Conservation (phyloP, 2,113 vertebrate species). For the Pterocles gutturalis region DNA sequence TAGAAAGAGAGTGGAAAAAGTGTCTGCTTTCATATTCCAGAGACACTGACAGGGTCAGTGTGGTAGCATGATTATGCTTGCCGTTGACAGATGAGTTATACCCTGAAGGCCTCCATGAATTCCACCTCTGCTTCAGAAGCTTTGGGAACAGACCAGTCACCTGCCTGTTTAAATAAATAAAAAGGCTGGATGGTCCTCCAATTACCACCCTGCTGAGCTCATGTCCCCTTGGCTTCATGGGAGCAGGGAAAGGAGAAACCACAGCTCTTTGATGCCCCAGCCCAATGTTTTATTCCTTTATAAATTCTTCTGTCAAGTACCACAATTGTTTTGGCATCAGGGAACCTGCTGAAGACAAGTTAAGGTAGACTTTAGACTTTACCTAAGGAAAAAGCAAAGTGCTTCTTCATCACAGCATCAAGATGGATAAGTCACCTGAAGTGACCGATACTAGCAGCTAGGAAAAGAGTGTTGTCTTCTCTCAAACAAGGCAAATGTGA, state of each 20-base stretch:
- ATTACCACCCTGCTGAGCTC: neutral
- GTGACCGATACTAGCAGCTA: neutral
- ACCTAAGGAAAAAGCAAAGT: neutral
- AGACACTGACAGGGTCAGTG: neutral
- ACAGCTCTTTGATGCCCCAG: fast-evolving
- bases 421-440: neutral
- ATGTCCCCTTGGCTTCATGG: neutral
- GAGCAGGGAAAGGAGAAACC: neutral
- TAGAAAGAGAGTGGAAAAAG: neutral
- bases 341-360: neutral
- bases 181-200: neutral
- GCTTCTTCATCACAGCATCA: neutral
- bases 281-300: neutral
- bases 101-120: neutral
- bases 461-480: neutral
- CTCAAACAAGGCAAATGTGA: neutral
- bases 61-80: neutral
- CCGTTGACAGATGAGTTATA: neutral
- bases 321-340: neutral
- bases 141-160: neutral
- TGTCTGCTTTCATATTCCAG: neutral
- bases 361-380: neutral
- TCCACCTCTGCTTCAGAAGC: neutral
- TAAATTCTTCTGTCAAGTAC: neutral
- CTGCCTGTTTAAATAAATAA: neutral